These are phyloP conservation scores for Sarcophilus harrisii DNA, from an alignment of 2,797 vertebrate genomes.

Conservation along the genomic window DNA sequence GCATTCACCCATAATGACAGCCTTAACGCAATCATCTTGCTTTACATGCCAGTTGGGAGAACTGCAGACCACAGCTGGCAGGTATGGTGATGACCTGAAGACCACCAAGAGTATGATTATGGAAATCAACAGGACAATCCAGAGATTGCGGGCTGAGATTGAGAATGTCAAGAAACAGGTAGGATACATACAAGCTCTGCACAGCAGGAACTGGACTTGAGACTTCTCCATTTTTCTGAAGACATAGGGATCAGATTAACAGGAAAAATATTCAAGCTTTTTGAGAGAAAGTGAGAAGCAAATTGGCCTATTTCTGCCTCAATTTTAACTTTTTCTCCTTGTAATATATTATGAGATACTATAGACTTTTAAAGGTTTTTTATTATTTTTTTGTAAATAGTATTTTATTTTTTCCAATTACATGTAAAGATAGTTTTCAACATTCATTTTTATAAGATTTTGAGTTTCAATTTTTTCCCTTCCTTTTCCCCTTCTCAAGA, in stretches of 20 bases:
- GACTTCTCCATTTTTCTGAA: conserved; percentile 26
- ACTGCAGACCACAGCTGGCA: conserved; percentile 77
- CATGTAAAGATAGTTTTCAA: background rate
- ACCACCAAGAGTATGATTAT: conserved; percentile 89
- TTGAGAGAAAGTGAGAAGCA: conserved; percentile 12
- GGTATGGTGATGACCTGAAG: conserved; percentile 81
- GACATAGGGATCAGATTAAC: conserved; percentile 54
- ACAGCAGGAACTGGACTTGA: background rate
- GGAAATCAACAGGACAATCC: conserved; percentile 92
- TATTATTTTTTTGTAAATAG: background rate
- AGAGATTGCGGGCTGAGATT: conserved; percentile 91
- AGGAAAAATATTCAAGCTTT: background rate
- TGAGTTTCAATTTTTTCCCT: background rate
- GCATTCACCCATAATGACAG: background rate
- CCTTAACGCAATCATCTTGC: background rate
- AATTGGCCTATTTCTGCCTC: background rate
- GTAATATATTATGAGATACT: background rate
- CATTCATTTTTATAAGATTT: background rate
- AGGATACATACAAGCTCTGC: background rate
- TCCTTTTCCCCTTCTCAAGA: background rate
- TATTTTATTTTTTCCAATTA: background rate
- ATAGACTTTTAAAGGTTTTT: background rate
- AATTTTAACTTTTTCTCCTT: background rate
- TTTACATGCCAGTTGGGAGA: conserved; percentile 75
- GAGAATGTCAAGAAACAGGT: conserved; percentile 93